Evolutionary conservation across 2,797 vertebrate genomes (phyloP).

Genomic region (Sebastes steindachneri): DNA sequence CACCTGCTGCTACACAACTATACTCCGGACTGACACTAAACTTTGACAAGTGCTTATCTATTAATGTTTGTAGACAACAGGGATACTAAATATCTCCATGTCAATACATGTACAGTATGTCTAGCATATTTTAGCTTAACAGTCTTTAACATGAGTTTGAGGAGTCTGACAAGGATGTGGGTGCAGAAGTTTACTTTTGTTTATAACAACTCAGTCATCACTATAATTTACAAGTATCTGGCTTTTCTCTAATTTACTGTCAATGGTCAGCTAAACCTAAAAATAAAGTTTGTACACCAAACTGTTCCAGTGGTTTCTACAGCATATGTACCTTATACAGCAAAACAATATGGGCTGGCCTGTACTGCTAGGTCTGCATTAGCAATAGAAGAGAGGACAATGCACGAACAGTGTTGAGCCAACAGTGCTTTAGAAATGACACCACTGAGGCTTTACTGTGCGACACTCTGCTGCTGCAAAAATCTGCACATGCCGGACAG

Average conservation of each 20-base stretch:
- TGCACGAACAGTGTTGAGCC: conserved; percentile 67
- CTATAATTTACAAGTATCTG: not conserved
- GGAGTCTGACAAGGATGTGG: not conserved
- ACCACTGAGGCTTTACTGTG: conserved; percentile 54
- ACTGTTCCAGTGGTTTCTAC: conserved; percentile 76
- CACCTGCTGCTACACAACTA: not conserved
- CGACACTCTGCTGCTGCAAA: not conserved
- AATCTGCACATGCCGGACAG: conserved; percentile 18
- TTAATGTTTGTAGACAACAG: not conserved
- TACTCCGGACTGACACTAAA: not conserved
- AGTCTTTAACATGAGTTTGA: not conserved
- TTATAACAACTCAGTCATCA: not conserved
- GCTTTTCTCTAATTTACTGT: not conserved
- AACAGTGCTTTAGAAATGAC: conserved; percentile 71
- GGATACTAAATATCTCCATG: not conserved
- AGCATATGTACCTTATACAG: conserved; percentile 54
- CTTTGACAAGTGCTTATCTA: not conserved
- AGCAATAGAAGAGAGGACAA: conserved; percentile 77
- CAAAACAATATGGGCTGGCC: conserved; percentile 70
- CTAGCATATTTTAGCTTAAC: accelerated
- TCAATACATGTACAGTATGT: not conserved
- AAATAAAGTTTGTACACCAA: not conserved
- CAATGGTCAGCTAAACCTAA: conserved; percentile 27
- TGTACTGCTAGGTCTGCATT: conserved; percentile 80
- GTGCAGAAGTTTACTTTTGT: not conserved